A percentile compares a stretch with the other conserved stretches of the same genome.
phyloP scores from a whole-genome alignment of 2,888 invertebrate genomes.

The Oscheius sp. region DNA sequence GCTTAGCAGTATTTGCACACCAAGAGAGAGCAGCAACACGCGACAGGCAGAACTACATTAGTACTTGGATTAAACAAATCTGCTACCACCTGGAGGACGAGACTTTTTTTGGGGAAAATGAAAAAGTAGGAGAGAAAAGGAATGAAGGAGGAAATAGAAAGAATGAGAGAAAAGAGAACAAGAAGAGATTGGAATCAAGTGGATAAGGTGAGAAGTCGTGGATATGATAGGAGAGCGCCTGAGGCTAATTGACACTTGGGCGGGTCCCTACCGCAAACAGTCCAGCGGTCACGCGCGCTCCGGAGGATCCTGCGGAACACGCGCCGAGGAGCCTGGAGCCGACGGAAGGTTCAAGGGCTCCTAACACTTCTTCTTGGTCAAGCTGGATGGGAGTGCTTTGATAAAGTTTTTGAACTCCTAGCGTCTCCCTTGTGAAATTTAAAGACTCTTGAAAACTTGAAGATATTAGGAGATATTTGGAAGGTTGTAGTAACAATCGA shows the following conservation, averaged over 20 bases:
- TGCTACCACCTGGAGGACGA: not conserved
- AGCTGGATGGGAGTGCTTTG: no score
- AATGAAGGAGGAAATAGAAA: not conserved
- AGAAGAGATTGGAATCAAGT: constrained; percentile 7
- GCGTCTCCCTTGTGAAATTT: no score
- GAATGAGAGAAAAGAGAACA: not conserved
- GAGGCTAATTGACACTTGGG: constrained; percentile 30
- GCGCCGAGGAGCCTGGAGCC: not conserved
- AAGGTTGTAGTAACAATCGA: no score
- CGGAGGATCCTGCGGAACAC: constrained; percentile 24
- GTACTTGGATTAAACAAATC: constrained; percentile 19
- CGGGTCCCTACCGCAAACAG: constrained; percentile 23
- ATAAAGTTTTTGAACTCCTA: no score
- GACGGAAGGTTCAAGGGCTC: no score
- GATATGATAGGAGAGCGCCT: constrained; percentile 30
- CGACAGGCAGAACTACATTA: constrained; percentile 30
- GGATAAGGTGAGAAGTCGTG: constrained; percentile 24
- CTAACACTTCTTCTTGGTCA: no score
- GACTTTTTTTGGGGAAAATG: constrained; percentile 19
- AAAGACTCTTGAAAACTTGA: no score
- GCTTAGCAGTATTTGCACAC: constrained; percentile 22
- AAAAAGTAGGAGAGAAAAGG: constrained; percentile 17
- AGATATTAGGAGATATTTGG: no score
- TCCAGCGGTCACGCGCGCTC: constrained; percentile 23
- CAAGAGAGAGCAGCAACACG: constrained; percentile 26